Base-by-base conservation (phyloP, 2,797 vertebrate species). In the Graptemys geographica region DNA sequence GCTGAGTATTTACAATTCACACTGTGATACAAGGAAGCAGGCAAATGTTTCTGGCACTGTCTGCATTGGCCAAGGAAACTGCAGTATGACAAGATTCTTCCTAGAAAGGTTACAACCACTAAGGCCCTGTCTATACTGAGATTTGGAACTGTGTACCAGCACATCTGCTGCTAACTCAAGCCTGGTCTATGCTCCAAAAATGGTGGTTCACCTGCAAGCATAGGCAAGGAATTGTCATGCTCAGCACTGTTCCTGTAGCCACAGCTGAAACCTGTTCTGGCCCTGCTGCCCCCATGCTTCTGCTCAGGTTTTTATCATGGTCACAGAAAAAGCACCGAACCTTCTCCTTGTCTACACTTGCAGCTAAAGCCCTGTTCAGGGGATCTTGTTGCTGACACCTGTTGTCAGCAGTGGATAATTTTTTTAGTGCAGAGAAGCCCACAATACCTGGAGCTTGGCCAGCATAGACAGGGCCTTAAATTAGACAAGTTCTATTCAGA, bases 401-500 rank as follows among this genome's bases (percentile, higher is more conserved):
- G 95, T 96, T 96, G 96, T 96, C 96, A 96, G 94, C 96, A 95
- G 90, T 88, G 28, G 19, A 94, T 91, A 94, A 96, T 96, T 96
- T 96, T 89, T 94, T 92, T 93, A 92, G 90, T 96, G 89, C 89
- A 94, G 96, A 93, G 87, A 86, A 88, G 89, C 28, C 80, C 85
- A 9, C 47, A 18, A 59, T 96, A 95, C 94, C 96, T 41, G 86
- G 65, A 96, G 96, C 94, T 96, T 86, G 62, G 62, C 62, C 31
- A 15, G 8, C 62, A n/a, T 65, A 92, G 82, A 96, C 94, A 56
- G n/a, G 84, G 86, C 72, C 93, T 96, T 94, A 96, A 96, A 96
- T 96, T 94, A 96, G 93, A 90, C 92, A 87, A 96, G 95, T 96
- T 97, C 92, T 96, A 81, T 95, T 96, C 95, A 97, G 94, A 96